Conservation (phyloP, 2,888 invertebrate genomes). For the Plebejus melissa region DNA sequence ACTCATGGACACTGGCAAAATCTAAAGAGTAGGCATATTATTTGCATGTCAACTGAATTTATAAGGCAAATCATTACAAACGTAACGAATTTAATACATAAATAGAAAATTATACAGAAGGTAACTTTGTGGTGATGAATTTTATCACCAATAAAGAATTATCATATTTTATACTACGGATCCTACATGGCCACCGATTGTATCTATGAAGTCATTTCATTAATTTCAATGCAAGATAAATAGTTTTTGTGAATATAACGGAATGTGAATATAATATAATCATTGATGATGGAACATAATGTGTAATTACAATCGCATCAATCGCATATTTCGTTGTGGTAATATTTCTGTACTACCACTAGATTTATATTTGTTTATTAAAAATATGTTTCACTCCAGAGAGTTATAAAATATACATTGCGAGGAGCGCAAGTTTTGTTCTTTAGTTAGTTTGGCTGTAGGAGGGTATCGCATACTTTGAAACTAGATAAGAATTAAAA, state of each 20-base stretch:
- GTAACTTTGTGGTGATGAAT: background rate
- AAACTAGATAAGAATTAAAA: background rate
- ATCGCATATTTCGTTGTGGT: background rate
- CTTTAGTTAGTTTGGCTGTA: background rate
- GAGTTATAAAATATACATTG: background rate
- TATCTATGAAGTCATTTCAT: background rate
- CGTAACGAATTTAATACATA: too few relatives aligned
- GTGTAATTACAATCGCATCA: background rate
- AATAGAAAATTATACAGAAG: too few relatives aligned
- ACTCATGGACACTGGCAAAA: too few relatives aligned
- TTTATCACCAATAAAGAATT: background rate
- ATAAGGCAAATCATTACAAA: too few relatives aligned
- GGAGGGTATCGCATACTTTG: too few relatives aligned
- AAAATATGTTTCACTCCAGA: background rate
- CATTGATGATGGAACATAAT: background rate
- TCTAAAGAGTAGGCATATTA: too few relatives aligned
- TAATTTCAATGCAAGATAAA: conserved; percentile 12
- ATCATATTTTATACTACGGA: background rate
- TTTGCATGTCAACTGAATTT: too few relatives aligned
- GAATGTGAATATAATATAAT: background rate
- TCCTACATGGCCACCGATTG: background rate
- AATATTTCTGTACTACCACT: background rate
- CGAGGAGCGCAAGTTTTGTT: background rate
- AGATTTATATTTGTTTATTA: background rate
- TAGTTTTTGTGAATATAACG: conserved; percentile 11